Evolutionary conservation across 2,888 invertebrate genomes (phyloP).

Genomic region (Fissipunctia ypsillon): DNA sequence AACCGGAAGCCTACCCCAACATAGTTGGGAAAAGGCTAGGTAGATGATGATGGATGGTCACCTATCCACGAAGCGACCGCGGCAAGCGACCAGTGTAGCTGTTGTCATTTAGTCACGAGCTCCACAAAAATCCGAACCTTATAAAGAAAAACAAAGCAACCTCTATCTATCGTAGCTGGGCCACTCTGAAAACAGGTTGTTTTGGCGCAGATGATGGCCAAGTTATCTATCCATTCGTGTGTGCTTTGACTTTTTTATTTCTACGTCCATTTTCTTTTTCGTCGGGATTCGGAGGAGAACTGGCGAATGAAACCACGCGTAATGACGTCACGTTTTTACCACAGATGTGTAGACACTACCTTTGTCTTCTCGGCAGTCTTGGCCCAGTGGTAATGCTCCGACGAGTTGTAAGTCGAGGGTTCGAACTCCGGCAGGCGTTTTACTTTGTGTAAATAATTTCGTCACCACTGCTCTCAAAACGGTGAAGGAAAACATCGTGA

Average conservation of each 20-base stretch:
- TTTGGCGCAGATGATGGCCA: slow-evolving; percentile 46
- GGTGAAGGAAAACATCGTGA: too few species aligned
- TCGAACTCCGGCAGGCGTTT: too few species aligned
- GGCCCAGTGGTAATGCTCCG: too few species aligned
- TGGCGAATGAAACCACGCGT: background rate
- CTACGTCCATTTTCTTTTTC: slow-evolving; percentile 40
- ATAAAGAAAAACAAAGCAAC: slow-evolving; percentile 21
- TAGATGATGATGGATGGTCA: too few species aligned
- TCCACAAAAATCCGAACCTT: background rate
- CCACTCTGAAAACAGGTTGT: slow-evolving; percentile 11
- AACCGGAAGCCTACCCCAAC: too few species aligned
- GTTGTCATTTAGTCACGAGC: background rate
- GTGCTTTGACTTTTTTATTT: slow-evolving; percentile 59
- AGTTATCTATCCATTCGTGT: slow-evolving; percentile 47
- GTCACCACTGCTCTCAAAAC: too few species aligned
- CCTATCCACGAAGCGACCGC: background rate
- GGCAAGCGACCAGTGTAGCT: background rate
- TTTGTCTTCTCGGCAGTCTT: background rate
- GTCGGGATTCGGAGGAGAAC: slow-evolving; percentile 21
- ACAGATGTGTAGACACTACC: background rate
- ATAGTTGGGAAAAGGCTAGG: too few species aligned
- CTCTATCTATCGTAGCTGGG: slow-evolving; percentile 31
- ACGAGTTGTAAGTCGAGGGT: too few species aligned
- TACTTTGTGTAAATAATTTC: too few species aligned
- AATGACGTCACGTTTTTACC: slow-evolving; percentile 31